Evolutionary conservation across 2,888 invertebrate genomes (phyloP).

Genomic region (Drosophila paranaensis): DNA sequence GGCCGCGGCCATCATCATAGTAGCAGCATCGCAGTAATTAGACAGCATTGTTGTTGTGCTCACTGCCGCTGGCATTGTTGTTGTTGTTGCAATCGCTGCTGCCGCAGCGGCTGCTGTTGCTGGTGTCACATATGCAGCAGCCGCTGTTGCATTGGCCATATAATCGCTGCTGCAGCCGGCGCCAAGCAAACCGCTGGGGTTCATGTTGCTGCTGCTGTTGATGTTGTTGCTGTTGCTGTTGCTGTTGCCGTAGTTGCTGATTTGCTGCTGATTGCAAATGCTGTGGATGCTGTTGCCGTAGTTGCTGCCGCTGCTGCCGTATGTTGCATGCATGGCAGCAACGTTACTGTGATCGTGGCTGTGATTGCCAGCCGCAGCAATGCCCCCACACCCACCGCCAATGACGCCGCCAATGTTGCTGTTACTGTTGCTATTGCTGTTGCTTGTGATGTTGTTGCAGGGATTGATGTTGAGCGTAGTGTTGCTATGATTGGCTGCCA

Average conservation of each 20-base stretch:
- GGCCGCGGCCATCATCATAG: slow-evolving; percentile 84
- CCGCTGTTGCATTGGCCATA: slow-evolving; percentile 56
- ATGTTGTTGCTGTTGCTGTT: slow-evolving; percentile 53
- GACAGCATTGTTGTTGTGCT: slow-evolving; percentile 83
- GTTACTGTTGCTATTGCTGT: slow-evolving; percentile 42
- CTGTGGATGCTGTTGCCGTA: slow-evolving; percentile 58
- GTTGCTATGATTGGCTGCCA: slow-evolving; percentile 68
- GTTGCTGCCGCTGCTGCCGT: slow-evolving; percentile 45
- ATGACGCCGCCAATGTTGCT: slow-evolving; percentile 39
- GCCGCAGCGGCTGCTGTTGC: slow-evolving; percentile 25
- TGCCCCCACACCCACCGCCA: slow-evolving; percentile 19
- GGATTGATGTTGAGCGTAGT: slow-evolving; percentile 73
- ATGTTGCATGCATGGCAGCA: slow-evolving; percentile 65
- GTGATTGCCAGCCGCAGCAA: slow-evolving; percentile 51
- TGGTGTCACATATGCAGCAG: slow-evolving; percentile 65
- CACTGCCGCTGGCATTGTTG: slow-evolving; percentile 57
- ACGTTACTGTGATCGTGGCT: slow-evolving; percentile 74
- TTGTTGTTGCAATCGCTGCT: slow-evolving; percentile 45
- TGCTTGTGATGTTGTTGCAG: slow-evolving; percentile 51
- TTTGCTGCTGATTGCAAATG: slow-evolving; percentile 74
- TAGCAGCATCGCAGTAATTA: slow-evolving; percentile 85
- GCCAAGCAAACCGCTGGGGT: slow-evolving; percentile 63
- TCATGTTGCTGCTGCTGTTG: slow-evolving; percentile 50
- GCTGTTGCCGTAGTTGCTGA: slow-evolving; percentile 68
- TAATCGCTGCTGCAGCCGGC: slow-evolving; percentile 59